phyloP scores from a whole-genome alignment of 2,797 vertebrate species.

The Pipistrellus kuhlii region DNA sequence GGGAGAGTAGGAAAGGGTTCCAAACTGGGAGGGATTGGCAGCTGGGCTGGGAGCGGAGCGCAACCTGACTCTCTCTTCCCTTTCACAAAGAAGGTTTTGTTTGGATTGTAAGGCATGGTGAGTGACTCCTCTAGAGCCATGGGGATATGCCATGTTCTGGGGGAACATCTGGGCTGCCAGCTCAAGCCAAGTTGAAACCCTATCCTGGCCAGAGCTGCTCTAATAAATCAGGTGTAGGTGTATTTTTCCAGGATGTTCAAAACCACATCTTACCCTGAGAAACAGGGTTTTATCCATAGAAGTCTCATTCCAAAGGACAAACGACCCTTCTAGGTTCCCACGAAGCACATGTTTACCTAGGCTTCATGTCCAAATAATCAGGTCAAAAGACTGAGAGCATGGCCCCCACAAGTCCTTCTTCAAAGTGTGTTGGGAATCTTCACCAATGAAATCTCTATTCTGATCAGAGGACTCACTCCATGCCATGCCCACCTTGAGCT shows the following conservation, averaged over 20 bases:
- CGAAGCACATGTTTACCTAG: slow-evolving; percentile 86
- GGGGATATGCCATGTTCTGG: slow-evolving; percentile 58
- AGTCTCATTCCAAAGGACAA: slow-evolving; percentile 81
- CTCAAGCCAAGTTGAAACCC: slow-evolving; percentile 84
- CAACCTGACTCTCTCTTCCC: slow-evolving; percentile 68
- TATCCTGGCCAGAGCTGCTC: slow-evolving; percentile 84
- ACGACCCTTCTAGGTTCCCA: slow-evolving; percentile 72
- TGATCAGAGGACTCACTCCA: slow-evolving; percentile 57
- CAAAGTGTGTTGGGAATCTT: slow-evolving; percentile 80
- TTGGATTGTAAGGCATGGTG: slow-evolving; percentile 79
- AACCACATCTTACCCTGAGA: slow-evolving; percentile 88
- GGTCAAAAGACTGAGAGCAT: slow-evolving; percentile 80
- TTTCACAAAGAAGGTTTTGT: slow-evolving; percentile 84
- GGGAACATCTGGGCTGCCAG: slow-evolving; percentile 85
- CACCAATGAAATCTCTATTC: slow-evolving; percentile 78
- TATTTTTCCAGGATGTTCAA: slow-evolving; percentile 87
- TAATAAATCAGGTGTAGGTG: slow-evolving; percentile 88
- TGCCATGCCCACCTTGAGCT: slow-evolving; percentile 65
- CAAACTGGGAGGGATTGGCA: slow-evolving; percentile 70
- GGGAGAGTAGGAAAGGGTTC: slow-evolving; percentile 65
- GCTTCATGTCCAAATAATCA: slow-evolving; percentile 85
- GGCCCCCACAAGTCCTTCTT: slow-evolving; percentile 81
- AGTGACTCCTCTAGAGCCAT: slow-evolving; percentile 68
- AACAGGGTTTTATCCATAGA: slow-evolving; percentile 85
- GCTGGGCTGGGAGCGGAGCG: slow-evolving; percentile 65